Conservation (phyloP, 2,797 vertebrate species). For the Intellagama lesueurii region DNA sequence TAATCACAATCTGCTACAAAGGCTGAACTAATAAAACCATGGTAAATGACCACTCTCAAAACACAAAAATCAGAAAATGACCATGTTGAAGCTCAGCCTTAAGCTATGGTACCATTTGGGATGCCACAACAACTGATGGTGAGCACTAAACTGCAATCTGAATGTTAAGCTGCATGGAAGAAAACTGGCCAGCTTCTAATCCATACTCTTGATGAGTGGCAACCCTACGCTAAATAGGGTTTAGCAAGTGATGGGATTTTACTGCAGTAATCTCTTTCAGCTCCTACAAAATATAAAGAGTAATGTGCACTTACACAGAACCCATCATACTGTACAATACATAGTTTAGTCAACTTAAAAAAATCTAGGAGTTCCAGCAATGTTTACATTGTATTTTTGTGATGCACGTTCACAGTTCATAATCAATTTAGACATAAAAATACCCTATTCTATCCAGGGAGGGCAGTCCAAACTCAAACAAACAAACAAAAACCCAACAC, state of each 20-base stretch:
- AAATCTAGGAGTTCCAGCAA: not conserved
- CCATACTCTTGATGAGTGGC: not conserved
- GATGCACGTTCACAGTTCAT: not conserved
- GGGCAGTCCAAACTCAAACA: not conserved
- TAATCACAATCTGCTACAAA: not conserved
- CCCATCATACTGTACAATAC: not conserved
- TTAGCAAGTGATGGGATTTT: not conserved
- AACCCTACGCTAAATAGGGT: not conserved
- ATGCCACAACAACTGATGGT: not conserved
- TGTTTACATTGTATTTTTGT: fast-evolving
- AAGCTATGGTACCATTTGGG: not conserved
- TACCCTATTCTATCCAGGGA: fast-evolving
- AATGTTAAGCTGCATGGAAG: not conserved
- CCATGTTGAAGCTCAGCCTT: not conserved
- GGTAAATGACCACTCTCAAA: not conserved
- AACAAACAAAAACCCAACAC: no score
- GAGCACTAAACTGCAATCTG: not conserved
- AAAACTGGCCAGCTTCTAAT: not conserved
- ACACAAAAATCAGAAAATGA: not conserved
- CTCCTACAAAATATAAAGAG: not conserved
- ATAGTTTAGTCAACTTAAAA: not conserved
- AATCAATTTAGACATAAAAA: not conserved
- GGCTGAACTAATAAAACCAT: not conserved
- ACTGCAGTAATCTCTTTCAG: not conserved
- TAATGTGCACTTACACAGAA: not conserved